Percentiles rank a stretch among this genome's conserved stretches.
phyloP scores from a whole-genome alignment of 2,113 vertebrate species.

The Pachyramphus minor region DNA sequence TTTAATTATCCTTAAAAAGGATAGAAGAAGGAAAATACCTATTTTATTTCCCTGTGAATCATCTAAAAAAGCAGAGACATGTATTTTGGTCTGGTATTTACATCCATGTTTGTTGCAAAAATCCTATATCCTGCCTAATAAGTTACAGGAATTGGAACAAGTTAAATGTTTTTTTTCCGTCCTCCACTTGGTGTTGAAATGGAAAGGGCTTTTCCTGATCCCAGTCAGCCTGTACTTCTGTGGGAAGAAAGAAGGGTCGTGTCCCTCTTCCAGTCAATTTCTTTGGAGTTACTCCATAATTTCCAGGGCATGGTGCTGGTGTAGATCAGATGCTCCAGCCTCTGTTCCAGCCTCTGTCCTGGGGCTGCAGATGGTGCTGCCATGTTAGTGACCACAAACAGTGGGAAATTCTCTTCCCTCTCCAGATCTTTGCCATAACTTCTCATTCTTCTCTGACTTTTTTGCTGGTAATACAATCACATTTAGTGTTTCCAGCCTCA shows the following conservation, averaged over 20 bases:
- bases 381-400: background rate
- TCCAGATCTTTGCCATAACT: background rate
- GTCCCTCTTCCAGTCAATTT: background rate
- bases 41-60: background rate
- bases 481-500: background rate
- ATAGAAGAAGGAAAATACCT: background rate
- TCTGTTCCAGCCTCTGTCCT: background rate
- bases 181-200: fast-evolving
- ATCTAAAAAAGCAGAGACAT: background rate
- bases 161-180: background rate
- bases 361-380: background rate
- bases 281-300: background rate
- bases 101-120: background rate
- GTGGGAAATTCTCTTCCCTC: background rate
- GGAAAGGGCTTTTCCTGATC: background rate
- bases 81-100: background rate
- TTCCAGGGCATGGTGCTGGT: background rate
- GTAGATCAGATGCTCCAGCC: background rate
- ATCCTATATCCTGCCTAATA: background rate
- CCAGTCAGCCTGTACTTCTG: background rate
- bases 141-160: background rate
- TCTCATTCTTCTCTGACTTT: background rate
- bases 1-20: background rate
- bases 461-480: background rate
- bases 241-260: background rate